A percentile compares a stretch with the other conserved stretches of the same genome.
phyloP scores from a whole-genome alignment of 2,797 vertebrate genomes.

The Squalus acanthias region DNA sequence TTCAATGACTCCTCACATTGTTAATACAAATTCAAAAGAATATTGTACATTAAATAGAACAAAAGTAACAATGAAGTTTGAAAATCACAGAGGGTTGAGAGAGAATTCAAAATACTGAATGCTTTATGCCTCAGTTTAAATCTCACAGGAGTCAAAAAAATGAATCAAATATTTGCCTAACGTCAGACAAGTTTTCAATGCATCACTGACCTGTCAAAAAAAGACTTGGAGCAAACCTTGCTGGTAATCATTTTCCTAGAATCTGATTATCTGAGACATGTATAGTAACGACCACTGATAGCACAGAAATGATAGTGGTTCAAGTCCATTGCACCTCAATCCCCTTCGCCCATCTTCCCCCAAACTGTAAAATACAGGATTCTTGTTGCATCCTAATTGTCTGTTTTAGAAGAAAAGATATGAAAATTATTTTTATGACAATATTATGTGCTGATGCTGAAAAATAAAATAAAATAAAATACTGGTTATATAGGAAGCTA shows the following conservation, averaged over 20 bases:
- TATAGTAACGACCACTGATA: background rate
- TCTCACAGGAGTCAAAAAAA: background rate
- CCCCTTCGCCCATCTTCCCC: background rate
- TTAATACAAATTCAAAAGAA: background rate
- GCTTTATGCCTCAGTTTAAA: background rate
- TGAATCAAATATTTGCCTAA: conserved; percentile 10
- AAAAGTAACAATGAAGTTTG: background rate
- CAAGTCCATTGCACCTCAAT: conserved; percentile 4
- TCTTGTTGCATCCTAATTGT: background rate
- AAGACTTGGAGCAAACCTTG: background rate
- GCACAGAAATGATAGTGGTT: background rate
- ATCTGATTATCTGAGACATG: conserved; percentile 1
- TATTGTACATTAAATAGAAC: background rate
- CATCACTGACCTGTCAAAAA: conserved; percentile 27
- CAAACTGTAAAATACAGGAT: background rate
- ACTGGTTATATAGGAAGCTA: background rate
- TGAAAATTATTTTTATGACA: background rate
- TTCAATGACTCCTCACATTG: background rate
- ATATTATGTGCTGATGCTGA: background rate
- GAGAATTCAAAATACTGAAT: background rate
- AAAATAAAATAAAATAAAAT: background rate
- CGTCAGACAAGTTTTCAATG: background rate
- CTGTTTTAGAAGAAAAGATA: background rate
- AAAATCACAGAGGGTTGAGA: background rate
- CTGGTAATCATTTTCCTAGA: conserved; percentile 6